phyloP scores from a whole-genome alignment of 2,888 invertebrate species.

The Herminia tarsipennalis region DNA sequence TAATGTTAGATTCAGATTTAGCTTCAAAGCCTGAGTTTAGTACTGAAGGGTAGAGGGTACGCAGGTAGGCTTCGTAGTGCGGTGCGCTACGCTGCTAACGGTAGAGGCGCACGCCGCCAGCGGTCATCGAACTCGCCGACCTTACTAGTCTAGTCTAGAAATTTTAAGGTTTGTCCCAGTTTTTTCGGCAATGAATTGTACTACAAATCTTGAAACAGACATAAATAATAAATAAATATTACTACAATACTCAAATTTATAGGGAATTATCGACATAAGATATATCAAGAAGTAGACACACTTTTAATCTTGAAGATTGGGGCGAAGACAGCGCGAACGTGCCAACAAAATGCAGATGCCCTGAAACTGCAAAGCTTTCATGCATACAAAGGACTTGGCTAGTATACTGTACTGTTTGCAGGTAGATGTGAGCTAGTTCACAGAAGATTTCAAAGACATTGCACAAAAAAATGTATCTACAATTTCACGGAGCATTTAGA shows the following conservation, averaged over 20 bases:
- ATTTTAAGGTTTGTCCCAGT: slow-evolving; percentile 75
- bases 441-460: slow-evolving; percentile 6
- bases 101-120: slow-evolving; percentile 66
- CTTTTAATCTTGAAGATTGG: slow-evolving; percentile 37
- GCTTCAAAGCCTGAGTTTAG: slow-evolving; percentile 12
- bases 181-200: slow-evolving; percentile 44
- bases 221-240: no score
- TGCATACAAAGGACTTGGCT: slow-evolving; percentile 55
- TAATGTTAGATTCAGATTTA: slow-evolving; percentile 17
- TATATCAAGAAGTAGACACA: slow-evolving; percentile 29
- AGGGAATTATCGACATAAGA: no score
- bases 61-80: slow-evolving; percentile 53
- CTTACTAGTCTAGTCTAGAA: slow-evolving; percentile 73
- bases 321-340: slow-evolving; percentile 26
- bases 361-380: slow-evolving; percentile 49
- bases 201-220: not conserved
- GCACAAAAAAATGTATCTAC: not conserved
- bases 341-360: slow-evolving; percentile 48
- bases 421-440: slow-evolving; percentile 19
- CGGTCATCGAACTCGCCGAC: slow-evolving; percentile 78
- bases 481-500: not conserved
- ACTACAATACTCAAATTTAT: slow-evolving; percentile 9
- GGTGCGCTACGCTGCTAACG: slow-evolving; percentile 66
- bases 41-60: slow-evolving; percentile 54
- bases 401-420: slow-evolving; percentile 29